Base-by-base conservation (phyloP, 2,113 vertebrate genomes). In the Trochalopteron elliotii region DNA sequence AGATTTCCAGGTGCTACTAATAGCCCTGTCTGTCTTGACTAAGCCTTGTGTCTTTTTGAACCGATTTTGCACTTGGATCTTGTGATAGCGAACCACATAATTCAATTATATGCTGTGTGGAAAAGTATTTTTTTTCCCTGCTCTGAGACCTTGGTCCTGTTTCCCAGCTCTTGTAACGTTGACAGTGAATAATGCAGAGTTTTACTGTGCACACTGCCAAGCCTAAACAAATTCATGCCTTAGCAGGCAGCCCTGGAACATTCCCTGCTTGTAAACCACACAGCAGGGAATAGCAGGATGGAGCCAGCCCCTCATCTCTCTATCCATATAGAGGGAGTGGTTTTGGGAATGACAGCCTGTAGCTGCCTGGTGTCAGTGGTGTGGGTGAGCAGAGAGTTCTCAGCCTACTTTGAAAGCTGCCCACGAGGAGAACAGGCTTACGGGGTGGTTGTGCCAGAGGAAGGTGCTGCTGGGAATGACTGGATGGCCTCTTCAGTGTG, bases 401-500 rank as follows among this genome's bases (percentile, higher is more conserved):
- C 52, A 84, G 70, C 42, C 92, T 91, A 57, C 33, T 85, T 63
- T 56, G 44, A 86, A 76, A 90, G 67, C 69, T 45, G 85, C 65
- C 70, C 87, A 80, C 11, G 64, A 83, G 71, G 92, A 77, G 53
- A 94, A 82, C 22, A 90, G 89, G 96, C 98, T 98, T 98, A 98
- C 98, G 97, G 97, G 91, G 98, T 96, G 57, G 98, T 89, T 14
- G 98, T 94, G 87, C 97, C 97, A 70, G 98, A 97, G 83, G 97
- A 91, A 49, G 97, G 94, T 76, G 96, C 90, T 84, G 97, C 91
- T 85, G 97, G 96, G 77, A 98, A 98, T 1, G 98, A 78, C n/a
- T 98, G 98, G 21, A 97, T 93, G 53, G 97, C 96, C 95, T 98
- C 98, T 93, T 98, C 99, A 5, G 98, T 93, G 93, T 98, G 98